phyloP scores from a whole-genome alignment of 2,797 vertebrate genomes.

The Sebastes steindachneri region DNA sequence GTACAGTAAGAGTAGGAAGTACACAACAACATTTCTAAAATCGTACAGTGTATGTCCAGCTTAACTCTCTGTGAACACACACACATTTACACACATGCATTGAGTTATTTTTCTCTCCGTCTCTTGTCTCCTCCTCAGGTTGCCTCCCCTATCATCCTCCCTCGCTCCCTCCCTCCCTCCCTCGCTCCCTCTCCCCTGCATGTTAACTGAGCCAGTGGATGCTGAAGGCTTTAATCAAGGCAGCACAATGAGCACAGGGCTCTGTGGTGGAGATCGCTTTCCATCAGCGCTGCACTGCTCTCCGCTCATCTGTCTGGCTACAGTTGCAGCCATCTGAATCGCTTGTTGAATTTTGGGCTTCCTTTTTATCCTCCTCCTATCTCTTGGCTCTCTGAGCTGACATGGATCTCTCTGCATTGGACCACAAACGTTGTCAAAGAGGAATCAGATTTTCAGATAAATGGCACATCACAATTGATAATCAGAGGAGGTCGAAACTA shows the following conservation, averaged over 20 bases:
- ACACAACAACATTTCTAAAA: no score
- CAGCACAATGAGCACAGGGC: constrained; percentile 37
- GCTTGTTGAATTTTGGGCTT: constrained; percentile 1
- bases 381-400: not conserved
- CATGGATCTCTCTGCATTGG: not conserved
- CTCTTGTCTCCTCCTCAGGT: constrained; percentile 48
- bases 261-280: constrained; percentile 46
- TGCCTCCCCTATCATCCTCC: not conserved
- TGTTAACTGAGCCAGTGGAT: constrained; percentile 56
- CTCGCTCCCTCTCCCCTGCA: constrained; percentile 35
- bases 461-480: not conserved
- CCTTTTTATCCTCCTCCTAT: not conserved
- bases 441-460: constrained; percentile 5
- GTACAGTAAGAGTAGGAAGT: no score
- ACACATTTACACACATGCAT: not conserved
- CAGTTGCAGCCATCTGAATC: constrained; percentile 13
- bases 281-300: constrained; percentile 14
- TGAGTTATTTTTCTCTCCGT: constrained; percentile 6
- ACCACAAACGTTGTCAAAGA: not conserved
- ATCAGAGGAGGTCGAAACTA: not conserved
- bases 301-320: constrained; percentile 29
- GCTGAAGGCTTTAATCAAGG: constrained; percentile 62
- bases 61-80: not conserved
- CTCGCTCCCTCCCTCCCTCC: not conserved
- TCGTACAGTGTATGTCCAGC: no score